These are phyloP conservation scores for Chondrilla cf. caribensis DNA, from an alignment of 37 sponge, comb jelly and placozoan species.

Conservation along the genomic window DNA sequence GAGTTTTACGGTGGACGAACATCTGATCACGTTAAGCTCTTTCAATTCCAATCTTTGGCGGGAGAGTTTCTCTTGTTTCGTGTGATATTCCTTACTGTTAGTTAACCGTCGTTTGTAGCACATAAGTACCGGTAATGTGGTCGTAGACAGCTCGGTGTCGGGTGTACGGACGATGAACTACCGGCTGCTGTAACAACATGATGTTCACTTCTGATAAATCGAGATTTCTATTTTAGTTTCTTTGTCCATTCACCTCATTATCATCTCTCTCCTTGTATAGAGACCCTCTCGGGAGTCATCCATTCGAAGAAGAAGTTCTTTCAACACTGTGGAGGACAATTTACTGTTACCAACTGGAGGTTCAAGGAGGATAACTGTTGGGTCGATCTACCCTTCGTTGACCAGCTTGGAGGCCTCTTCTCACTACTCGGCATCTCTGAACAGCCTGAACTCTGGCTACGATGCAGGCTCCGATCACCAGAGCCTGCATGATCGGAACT, in stretches of 20 bases:
- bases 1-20: background rate
- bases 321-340: background rate
- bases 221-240: too few species aligned
- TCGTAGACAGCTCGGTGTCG: too few species aligned
- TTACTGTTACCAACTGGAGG: background rate
- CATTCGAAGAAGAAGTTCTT: background rate
- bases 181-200: too few species aligned
- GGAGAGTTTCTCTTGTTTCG: too few species aligned
- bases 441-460: background rate
- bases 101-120: too few species aligned
- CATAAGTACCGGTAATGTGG: too few species aligned
- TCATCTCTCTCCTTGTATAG: background rate
- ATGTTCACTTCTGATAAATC: too few species aligned
- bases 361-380: background rate
- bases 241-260: too few species aligned
- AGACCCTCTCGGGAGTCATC: background rate
- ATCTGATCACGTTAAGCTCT: too few species aligned
- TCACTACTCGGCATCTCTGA: background rate
- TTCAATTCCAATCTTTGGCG: too few species aligned
- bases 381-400: background rate
- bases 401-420: slow-evolving; percentile 18
- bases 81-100: too few species aligned
- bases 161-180: too few species aligned
- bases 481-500: background rate
- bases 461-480: background rate